Conservation (phyloP, 2,113 vertebrate species). For the Chionodraco myersi region DNA sequence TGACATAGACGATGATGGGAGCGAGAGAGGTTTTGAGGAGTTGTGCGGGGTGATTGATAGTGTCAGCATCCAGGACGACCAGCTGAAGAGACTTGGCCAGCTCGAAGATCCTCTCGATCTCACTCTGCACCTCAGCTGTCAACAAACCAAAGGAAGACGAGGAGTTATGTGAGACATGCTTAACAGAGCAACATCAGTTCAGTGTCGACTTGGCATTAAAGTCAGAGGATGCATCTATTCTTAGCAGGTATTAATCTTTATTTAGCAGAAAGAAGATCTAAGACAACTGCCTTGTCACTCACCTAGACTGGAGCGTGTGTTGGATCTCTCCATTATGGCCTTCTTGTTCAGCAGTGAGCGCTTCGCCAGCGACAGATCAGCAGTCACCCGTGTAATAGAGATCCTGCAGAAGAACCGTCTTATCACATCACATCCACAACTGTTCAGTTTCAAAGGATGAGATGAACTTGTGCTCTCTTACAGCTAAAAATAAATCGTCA, state of each 20-base stretch:
- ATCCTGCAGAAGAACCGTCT: slow-evolving; percentile 84
- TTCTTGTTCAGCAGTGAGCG: slow-evolving; percentile 97
- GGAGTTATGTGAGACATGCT: neutral
- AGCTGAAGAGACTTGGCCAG: slow-evolving; percentile 96
- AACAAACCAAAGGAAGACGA: slow-evolving; percentile 14
- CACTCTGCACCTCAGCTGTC: slow-evolving; percentile 95
- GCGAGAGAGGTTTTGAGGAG: slow-evolving; percentile 96
- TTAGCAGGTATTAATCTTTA: slow-evolving; percentile 51
- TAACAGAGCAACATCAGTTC: slow-evolving; percentile 6
- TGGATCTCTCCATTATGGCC: slow-evolving; percentile 95
- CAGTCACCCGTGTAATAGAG: slow-evolving; percentile 96
- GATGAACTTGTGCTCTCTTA: slow-evolving; percentile 24
- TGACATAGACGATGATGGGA: slow-evolving; percentile 97
- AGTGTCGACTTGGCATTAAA: neutral
- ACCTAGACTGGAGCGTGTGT: slow-evolving; percentile 95
- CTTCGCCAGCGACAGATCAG: slow-evolving; percentile 96
- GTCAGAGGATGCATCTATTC: slow-evolving; percentile 43
- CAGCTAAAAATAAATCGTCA: slow-evolving; percentile 66
- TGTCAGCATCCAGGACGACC: slow-evolving; percentile 95
- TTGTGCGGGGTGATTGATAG: slow-evolving; percentile 97
- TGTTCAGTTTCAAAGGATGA: slow-evolving; percentile 56
- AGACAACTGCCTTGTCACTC: slow-evolving; percentile 63
- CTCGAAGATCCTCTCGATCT: slow-evolving; percentile 98
- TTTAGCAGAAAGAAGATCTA: slow-evolving; percentile 43
- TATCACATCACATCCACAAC: slow-evolving; percentile 63